Evolutionary conservation across 2,888 invertebrate genomes (phyloP), one percentile per base, ranked within the genome.

Genomic region (Polietes domitor): DNA sequence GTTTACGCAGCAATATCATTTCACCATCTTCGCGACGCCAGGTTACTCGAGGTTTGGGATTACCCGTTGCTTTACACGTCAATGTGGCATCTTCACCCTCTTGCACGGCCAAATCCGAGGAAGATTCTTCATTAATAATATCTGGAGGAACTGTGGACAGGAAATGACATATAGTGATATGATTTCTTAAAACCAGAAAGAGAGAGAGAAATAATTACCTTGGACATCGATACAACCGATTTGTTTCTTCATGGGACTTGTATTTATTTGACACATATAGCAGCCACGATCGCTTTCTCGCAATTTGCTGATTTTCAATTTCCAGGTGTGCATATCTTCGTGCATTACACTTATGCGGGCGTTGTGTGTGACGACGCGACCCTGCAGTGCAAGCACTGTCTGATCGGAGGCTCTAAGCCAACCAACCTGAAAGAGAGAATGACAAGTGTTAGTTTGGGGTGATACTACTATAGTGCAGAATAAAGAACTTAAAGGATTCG

Each of bases 201-300:
- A n/a, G n/a, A n/a, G n/a, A n/a, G n/a, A n/a, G n/a, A n/a, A n/a
- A 55, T 32, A 63, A 21, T 21, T 91, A 97, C 97, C 97, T 90
- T 96, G 96, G 21, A 97, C 97, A 91, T 97, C 97, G 82, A 97
- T 94, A 90, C 97, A 97, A 9, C 97, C 97, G 77, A 96, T 94
- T 92, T 97, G 96, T 91, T 96, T 96, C 92, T 96, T 97, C 96
- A 97, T 96, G 76, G 95, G 94, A 84, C 95, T 96, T 1, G 97
- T 97, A 93, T 97, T 97, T 89, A 97, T 97, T 93, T 97, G 97
- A 90, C 97, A 97, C 96, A 97, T 97, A 92, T 97, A 97, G 91
- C 97, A 97, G 82, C 96, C 97, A 63, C 96, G 94, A 92, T 97
- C 97, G 58, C 95, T 94, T 88, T 96, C 97, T 86, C 96, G 94